Conservation (phyloP, 2,888 invertebrate species). For the Lissonota sp. region DNA sequence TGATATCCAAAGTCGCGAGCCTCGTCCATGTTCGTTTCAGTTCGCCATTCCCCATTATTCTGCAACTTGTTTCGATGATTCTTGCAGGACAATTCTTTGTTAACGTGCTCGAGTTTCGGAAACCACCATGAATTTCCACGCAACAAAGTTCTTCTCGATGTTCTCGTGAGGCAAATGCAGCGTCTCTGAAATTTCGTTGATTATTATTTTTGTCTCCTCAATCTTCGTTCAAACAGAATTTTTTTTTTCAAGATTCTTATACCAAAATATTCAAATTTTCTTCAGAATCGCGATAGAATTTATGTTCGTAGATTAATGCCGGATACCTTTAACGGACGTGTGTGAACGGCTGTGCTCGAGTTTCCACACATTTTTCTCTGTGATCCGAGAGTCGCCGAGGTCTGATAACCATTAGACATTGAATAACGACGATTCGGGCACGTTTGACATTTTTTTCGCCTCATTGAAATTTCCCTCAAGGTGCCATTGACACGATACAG, state of each 20-base stretch:
- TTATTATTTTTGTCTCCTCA: not conserved
- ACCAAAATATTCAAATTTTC: not conserved
- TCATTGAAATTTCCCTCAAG: conserved; percentile 54
- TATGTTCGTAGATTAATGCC: not conserved
- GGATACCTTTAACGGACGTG: conserved; percentile 56
- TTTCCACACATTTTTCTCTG: conserved; percentile 20
- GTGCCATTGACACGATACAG: conserved; percentile 70
- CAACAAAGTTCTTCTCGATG: conserved; percentile 65
- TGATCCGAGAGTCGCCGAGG: conserved; percentile 15
- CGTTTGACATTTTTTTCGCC: conserved; percentile 39
- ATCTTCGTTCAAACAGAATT: too few relatives aligned
- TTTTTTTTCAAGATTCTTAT: too few relatives aligned
- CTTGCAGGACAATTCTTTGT: conserved; percentile 69
- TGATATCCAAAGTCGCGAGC: conserved; percentile 77
- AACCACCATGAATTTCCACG: conserved; percentile 73
- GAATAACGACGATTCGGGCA: conserved; percentile 30
- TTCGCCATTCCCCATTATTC: conserved; percentile 59
- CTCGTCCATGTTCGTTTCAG: conserved; percentile 72
- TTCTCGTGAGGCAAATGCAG: conserved; percentile 63
- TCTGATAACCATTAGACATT: conserved; percentile 37
- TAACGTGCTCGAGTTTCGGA: conserved; percentile 73
- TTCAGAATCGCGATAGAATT: not conserved
- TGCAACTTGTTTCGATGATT: conserved; percentile 63
- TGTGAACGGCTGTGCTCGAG: conserved; percentile 47
- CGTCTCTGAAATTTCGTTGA: conserved; percentile 66